A percentile compares a stretch with the other conserved stretches of the same genome.
These are phyloP conservation scores for Semibalanus balanoides DNA, from an alignment of 1,140 invertebrate genomes.

Conservation along the genomic window DNA sequence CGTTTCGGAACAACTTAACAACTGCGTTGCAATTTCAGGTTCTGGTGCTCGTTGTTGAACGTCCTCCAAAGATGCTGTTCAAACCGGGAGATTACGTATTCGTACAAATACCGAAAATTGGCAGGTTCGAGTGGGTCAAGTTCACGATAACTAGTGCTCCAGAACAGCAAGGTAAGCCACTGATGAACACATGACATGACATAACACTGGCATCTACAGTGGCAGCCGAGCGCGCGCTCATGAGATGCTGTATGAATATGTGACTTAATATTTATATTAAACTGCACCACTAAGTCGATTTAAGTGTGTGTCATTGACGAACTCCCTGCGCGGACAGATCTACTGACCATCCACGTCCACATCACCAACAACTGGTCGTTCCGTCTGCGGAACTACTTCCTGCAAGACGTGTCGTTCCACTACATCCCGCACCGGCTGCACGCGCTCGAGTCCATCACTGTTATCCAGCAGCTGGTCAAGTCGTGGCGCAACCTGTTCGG, in stretches of 20 bases:
- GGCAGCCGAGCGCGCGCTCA: too few species aligned
- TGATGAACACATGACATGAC: too few species aligned
- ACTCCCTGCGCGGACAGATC: neutral
- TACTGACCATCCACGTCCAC: neutral
- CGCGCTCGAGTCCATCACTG: neutral
- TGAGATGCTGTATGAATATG: too few species aligned
- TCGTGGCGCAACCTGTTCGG: neutral
- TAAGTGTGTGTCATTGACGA: too few species aligned
- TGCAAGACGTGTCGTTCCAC: neutral
- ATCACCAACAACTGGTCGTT: neutral
- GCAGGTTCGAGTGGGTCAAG: slow-evolving; percentile 89
- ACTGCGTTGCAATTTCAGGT: slow-evolving; percentile 44
- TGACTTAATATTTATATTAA: too few species aligned
- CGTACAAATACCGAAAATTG: slow-evolving; percentile 78
- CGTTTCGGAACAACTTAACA: too few species aligned
- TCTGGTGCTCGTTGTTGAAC: slow-evolving; percentile 44
- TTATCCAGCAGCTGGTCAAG: neutral
- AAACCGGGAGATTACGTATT: slow-evolving; percentile 88
- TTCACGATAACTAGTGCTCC: slow-evolving; percentile 92
- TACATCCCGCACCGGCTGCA: slow-evolving; percentile 1
- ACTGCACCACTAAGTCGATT: too few species aligned
- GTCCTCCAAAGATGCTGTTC: slow-evolving; percentile 71
- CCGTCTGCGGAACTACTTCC: neutral
- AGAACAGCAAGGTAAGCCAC: slow-evolving; percentile 49
- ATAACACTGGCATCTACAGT: too few species aligned